Evolutionary conservation across 2,797 vertebrate species (phyloP).

Genomic region (Numenius phaeopus): DNA sequence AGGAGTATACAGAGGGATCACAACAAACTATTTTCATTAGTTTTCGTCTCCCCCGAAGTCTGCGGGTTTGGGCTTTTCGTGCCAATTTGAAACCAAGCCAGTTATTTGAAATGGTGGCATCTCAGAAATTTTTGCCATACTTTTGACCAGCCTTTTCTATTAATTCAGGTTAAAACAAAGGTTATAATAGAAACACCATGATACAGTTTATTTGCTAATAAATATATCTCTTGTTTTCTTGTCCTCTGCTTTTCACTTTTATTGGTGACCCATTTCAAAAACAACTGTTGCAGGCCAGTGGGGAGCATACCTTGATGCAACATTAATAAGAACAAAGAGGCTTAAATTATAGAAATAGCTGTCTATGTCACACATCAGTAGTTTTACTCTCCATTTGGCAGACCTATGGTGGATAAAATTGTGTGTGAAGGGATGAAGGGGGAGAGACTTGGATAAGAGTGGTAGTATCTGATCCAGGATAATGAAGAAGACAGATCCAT

Average conservation of each 20-base stretch:
- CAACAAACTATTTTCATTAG: neutral
- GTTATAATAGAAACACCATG: neutral
- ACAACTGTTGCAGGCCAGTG: neutral
- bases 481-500: neutral
- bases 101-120: neutral
- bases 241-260: neutral
- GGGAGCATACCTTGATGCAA: constrained; percentile 38
- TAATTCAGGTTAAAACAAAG: neutral
- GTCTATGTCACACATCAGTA: constrained; percentile 54
- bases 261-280: neutral
- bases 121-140: neutral
- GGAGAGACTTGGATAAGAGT: constrained; percentile 33
- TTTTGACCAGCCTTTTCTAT: neutral
- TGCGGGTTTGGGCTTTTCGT: neutral
- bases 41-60: neutral
- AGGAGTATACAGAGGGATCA: neutral
- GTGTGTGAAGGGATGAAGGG: constrained; percentile 33
- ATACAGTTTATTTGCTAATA: neutral
- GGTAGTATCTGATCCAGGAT: neutral
- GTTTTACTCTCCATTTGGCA: constrained; percentile 75
- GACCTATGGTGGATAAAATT: constrained; percentile 52
- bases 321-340: constrained; percentile 74
- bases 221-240: neutral
- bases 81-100: neutral
- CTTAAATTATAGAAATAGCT: constrained; percentile 54